Conservation (phyloP, 2,797 vertebrate genomes). For the Myotis daubentonii region DNA sequence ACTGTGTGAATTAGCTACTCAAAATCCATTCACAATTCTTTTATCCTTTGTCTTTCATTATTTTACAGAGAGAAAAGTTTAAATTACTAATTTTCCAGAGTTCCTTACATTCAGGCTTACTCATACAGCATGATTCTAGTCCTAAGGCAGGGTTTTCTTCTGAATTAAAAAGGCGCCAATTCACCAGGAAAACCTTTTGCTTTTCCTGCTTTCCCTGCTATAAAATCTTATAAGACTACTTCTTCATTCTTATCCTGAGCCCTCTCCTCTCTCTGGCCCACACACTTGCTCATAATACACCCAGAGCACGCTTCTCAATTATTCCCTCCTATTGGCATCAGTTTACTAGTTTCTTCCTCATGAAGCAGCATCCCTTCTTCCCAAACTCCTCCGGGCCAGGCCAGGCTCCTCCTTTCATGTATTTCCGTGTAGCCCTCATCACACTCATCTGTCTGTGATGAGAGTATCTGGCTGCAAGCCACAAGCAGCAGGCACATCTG, state of each 20-base stretch:
- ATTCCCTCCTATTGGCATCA: neutral
- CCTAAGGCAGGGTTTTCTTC: neutral
- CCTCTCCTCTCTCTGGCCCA: neutral
- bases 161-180: neutral
- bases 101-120: neutral
- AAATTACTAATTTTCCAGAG: neutral
- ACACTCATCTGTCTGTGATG: neutral
- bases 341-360: neutral
- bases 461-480: neutral
- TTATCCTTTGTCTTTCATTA: neutral
- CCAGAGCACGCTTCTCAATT: too few species aligned
- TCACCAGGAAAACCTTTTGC: neutral
- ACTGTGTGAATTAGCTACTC: neutral
- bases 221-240: neutral
- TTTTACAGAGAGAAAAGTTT: neutral
- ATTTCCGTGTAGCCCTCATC: neutral
- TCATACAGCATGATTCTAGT: neutral
- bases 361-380: neutral
- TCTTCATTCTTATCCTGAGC: neutral
- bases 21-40: neutral
- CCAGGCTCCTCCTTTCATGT: accelerated
- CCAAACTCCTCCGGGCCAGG: neutral
- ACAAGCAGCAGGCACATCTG: neutral
- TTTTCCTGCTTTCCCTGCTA: neutral
- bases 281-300: neutral